Percentiles rank a stretch among this genome's conserved stretches.
phyloP scores from a whole-genome alignment of 1,140 invertebrate species.

The Microplitis demolitor region DNA sequence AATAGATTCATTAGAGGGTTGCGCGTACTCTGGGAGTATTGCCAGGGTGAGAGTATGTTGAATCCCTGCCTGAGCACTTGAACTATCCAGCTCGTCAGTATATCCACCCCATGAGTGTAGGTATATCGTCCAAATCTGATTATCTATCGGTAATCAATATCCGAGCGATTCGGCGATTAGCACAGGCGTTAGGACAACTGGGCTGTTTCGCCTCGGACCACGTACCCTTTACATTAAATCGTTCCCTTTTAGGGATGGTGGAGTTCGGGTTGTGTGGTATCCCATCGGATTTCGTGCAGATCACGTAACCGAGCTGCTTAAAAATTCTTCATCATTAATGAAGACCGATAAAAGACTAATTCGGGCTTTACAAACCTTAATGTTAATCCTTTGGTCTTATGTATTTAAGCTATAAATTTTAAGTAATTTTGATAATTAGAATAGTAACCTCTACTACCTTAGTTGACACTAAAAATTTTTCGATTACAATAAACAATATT shows the following conservation, averaged over 20 bases:
- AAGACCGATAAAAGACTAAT: neutral
- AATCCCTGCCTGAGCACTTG: conserved; percentile 30
- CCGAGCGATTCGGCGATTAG: conserved; percentile 40
- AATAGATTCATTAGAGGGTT: conserved; percentile 53
- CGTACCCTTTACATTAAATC: conserved; percentile 5
- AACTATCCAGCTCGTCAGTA: conserved; percentile 27
- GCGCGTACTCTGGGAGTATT: conserved; percentile 23
- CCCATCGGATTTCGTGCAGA: conserved; percentile 11
- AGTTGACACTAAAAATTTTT: no score
- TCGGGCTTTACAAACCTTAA: neutral
- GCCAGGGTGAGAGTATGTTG: conserved; percentile 22
- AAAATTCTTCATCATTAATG: conserved; percentile 7
- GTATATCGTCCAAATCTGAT: conserved; percentile 44
- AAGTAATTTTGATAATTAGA: no score
- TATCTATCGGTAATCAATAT: conserved; percentile 52
- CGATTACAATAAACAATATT: no score
- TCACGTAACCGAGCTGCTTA: conserved; percentile 2
- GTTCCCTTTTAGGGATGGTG: neutral
- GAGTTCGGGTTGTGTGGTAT: conserved; percentile 2
- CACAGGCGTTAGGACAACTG: conserved; percentile 15
- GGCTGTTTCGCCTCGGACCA: neutral
- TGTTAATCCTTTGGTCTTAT: neutral
- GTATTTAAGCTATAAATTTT: no score
- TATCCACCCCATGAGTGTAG: conserved; percentile 19
- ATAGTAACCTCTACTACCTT: no score